Base-by-base conservation (phyloP, 23 tunicate species). In the Oikopleura albicans region DNA sequence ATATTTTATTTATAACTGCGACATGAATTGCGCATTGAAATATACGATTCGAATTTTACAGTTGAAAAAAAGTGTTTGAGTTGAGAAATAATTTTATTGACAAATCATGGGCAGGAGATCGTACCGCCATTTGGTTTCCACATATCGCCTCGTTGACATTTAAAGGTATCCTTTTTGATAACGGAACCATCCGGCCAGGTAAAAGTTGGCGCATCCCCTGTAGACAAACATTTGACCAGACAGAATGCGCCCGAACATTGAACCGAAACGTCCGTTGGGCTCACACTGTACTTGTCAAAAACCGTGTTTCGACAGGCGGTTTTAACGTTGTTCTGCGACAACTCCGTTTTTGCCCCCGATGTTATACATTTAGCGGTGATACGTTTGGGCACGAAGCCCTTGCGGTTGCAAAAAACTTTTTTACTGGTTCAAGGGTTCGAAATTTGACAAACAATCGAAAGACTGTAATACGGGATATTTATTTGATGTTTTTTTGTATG, bases 121-220 rank as follows among this genome's bases (percentile, higher is more conserved):
- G 79, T 71, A 12, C 79, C 79, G 4, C 36, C 33, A 29, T 71
- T 71, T 71, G 79, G 79, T 29, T 71, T 71, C 79, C 79, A 71
- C 28, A 71, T 29, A 29, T 16, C 35, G 34, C 4, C 35, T 31
- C 31, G 28, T n/a, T 12, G 33, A 71, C 79, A 71, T 71, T n/a
- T 16, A 35, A 16, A 71, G 79, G 29, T n/a, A 29, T 16, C 27
- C 34, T 71, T 71, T 16, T 12, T 12, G 33, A 71, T n/a, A 71
- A 29, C 79, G 31, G 79, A 22, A 35, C 79, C 79, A 29, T 71
- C 79, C 2, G 79, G 79, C 79, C 79, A 71, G 4, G 27, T 16
- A 29, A 12, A 71, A 2, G 31, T 71, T n/a, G 33, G 31, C 28
- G 27, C 79, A 16, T 2, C 34, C 79, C 79, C 79, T 8, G 63